These are phyloP conservation scores for Delichon dasypus DNA, from an alignment of 2,797 vertebrate genomes.

Conservation along the genomic window DNA sequence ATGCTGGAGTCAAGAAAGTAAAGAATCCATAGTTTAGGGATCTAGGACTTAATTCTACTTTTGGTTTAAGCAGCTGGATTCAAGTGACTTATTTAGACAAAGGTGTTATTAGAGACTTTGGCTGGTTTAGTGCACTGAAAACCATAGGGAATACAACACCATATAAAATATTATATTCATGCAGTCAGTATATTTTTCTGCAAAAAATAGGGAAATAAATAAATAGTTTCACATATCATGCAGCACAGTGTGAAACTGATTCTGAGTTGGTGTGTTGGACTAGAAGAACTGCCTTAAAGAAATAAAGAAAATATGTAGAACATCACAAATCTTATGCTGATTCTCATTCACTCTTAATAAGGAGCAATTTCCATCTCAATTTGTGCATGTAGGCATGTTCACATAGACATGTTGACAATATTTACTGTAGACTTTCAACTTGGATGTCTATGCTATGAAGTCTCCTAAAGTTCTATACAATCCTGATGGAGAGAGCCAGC, in stretches of 20 bases:
- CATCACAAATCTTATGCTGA: neutral
- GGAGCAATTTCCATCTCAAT: neutral
- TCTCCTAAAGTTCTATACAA: neutral
- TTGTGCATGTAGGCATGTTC: neutral
- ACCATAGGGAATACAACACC: neutral
- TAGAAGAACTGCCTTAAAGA: neutral
- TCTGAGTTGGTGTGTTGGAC: neutral
- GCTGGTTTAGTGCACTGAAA: neutral
- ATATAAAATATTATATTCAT: neutral
- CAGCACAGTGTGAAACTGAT: neutral
- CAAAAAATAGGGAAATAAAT: neutral
- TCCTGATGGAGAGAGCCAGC: neutral
- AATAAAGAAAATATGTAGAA: neutral
- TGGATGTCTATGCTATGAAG: neutral
- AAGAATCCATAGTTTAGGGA: neutral
- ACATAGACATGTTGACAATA: neutral
- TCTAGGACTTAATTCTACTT: neutral
- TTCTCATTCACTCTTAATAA: neutral
- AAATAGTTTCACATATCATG: neutral
- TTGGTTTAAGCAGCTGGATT: neutral
- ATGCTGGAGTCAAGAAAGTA: neutral
- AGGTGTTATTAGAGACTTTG: neutral
- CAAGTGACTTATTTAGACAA: neutral
- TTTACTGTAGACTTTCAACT: neutral
- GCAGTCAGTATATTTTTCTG: neutral